Base-by-base conservation (phyloP, 1,140 invertebrate genomes). In the Contarinia nasturtii region DNA sequence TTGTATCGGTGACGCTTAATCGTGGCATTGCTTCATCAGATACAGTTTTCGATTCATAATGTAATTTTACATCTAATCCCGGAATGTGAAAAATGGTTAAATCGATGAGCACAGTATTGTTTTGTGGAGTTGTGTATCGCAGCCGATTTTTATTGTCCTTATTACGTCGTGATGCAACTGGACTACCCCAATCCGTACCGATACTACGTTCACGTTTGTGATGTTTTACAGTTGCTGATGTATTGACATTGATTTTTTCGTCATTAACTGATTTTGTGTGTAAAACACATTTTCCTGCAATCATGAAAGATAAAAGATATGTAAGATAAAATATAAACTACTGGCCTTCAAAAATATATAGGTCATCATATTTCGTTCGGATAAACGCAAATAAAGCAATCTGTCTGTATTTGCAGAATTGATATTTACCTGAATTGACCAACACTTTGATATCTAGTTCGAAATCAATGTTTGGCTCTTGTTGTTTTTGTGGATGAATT, bases 381-480 rank as follows among this genome's bases (percentile, higher is more conserved):
- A n/a, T n/a, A n/a, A n/a, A n/a, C n/a, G n/a, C n/a, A n/a, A n/a
- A n/a, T n/a, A n/a, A n/a, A n/a, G n/a, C n/a, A n/a, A n/a, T n/a
- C n/a, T n/a, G n/a, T n/a, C n/a, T n/a, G n/a, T n/a, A n/a, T n/a
- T n/a, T n/a, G n/a, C n/a, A n/a, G n/a, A n/a, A n/a, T n/a, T n/a
- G n/a, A n/a, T n/a, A n/a, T n/a, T n/a, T 27, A 1, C 92, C 93
- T 55, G 88, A 91, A 59, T 94, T 94, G 45, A 98, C 93, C 49
- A 93, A 77, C 27, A 97, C 89, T 68, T 94, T 94, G 0, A 98
- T 84, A 65, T 96, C 91, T 50, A 97, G 67, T 61, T 96, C 90
- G 62, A 97, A 87, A 63, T 98, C 92, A 50, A 98, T 88, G 56
- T 86, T 94, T 0, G 91, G 92, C 58, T 96, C 91, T 50, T 82